These are phyloP conservation scores for Philopotamus ludificatus DNA, from an alignment of 1,140 invertebrate species.

Conservation along the genomic window DNA sequence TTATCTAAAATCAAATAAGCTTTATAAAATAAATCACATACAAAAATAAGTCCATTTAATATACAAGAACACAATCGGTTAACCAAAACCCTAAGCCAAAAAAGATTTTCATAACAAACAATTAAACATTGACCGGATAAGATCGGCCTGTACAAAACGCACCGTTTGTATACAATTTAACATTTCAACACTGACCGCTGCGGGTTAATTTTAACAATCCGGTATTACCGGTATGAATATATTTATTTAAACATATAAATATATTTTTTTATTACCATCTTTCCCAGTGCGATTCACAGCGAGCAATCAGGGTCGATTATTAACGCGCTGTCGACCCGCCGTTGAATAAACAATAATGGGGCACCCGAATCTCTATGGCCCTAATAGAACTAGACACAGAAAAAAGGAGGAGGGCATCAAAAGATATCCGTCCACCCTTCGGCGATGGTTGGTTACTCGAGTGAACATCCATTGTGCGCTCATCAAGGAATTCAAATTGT, in stretches of 20 bases:
- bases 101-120: not conserved
- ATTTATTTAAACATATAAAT: not conserved
- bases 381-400: not conserved
- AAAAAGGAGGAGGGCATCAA: not conserved
- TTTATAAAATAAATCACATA: too few species aligned
- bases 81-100: not conserved
- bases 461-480: constrained; percentile 33
- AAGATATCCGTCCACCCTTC: constrained; percentile 4
- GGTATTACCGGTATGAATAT: constrained; percentile 35
- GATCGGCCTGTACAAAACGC: not conserved
- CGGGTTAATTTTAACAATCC: too few species aligned
- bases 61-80: too few species aligned
- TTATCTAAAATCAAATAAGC: too few species aligned
- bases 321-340: constrained; percentile 35
- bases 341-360: constrained; percentile 39
- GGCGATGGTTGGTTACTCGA: constrained; percentile 19
- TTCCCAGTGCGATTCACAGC: constrained; percentile 33
- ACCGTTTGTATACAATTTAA: constrained; percentile 5
- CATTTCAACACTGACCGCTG: constrained; percentile 21
- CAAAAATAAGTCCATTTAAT: too few species aligned
- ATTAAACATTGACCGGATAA: not conserved
- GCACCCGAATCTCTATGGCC: constrained; percentile 6
- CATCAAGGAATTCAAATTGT: constrained; percentile 34
- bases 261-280: not conserved
- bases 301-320: constrained; percentile 41